Evolutionary conservation across 2,797 vertebrate species (phyloP), one percentile per base, ranked within the genome.

Genomic region (Ctenochaetus hawaiiensis): DNA sequence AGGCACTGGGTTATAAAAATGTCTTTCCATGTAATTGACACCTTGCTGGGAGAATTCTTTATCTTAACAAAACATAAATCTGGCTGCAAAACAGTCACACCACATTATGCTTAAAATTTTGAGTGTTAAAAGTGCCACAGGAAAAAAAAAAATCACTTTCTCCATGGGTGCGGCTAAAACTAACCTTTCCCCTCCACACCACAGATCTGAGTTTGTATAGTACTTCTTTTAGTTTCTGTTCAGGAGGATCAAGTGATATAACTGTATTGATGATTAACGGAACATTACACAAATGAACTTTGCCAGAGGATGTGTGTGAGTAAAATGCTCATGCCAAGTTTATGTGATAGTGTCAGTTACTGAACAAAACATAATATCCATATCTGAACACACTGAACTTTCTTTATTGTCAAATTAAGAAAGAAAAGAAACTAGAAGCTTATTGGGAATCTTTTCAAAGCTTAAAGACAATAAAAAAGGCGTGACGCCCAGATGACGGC

Each of bases 141-240:
- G n/a, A 68, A 44, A 37, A 56, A 77, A n/a, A 43, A 74, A 68
- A 44, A 11, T 68, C 67, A 12, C 18, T 59, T 58, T 70, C 8
- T 75, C 57, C 7, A 22, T 45, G 6, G 37, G 39, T 39, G 18
- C n/a, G 34, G 20, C 64, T 72, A 22, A 23, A 34, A 56, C 44
- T 59, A 56, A 62, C 67, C 39, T 41, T 41, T 41, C 8, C 58
- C 39, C 43, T 20, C n/a, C 23, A 37, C 14, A 37, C 43, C 44
- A 52, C 47, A 72, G 3, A 58, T 60, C 20, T 49, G 41, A 77
- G 13, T 37, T 53, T 22, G 17, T 23, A 14, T 18, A 2, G 49
- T 22, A 43, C 22, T 68, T 17, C 22, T 86, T 84, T 73, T 34
- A 48, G 49, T 83, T 79, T 83, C 87, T 77, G 34, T 84, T 86